phyloP scores from a whole-genome alignment of 2,113 vertebrate genomes.

The Sakesphorus luctuosus region DNA sequence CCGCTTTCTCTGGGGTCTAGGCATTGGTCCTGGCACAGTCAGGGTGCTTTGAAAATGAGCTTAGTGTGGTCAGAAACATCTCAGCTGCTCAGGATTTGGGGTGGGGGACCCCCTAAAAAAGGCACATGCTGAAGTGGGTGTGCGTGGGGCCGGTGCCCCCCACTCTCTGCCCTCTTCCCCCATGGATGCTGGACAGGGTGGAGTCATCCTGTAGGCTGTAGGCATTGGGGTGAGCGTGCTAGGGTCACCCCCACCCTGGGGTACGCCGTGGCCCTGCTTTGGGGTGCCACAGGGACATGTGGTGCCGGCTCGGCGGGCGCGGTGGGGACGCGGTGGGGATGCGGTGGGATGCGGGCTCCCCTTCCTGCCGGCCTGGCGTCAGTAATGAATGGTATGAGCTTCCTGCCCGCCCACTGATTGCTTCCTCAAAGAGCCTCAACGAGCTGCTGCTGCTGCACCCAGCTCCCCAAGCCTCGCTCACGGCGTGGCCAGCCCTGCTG shows the following conservation, averaged over 20 bases:
- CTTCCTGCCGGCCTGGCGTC: slow-evolving; percentile 37
- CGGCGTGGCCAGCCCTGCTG: not conserved
- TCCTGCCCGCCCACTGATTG: slow-evolving; percentile 66
- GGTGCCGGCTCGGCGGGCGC: not conserved
- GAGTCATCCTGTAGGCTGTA: not conserved
- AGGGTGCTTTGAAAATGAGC: not conserved
- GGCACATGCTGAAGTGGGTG: too few relatives aligned
- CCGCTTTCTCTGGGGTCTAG: accelerated
- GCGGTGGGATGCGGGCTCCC: not conserved
- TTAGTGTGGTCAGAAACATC: accelerated
- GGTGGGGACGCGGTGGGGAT: not conserved
- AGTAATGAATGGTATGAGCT: slow-evolving; percentile 68
- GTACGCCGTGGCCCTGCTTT: not conserved
- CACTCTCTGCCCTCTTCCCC: not conserved
- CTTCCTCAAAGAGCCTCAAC: slow-evolving; percentile 40
- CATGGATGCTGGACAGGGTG: too few relatives aligned
- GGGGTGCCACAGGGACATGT: not conserved
- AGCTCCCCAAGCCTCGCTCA: not conserved
- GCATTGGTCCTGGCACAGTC: accelerated
- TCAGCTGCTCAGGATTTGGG: not conserved
- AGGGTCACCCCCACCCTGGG: not conserved
- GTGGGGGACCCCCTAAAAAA: not conserved
- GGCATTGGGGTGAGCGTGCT: accelerated
- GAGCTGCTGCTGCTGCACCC: not conserved
- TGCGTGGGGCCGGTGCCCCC: not conserved